Evolutionary conservation across 2,113 vertebrate species (phyloP), one percentile per base, ranked within the genome.

Genomic region (Eleginops maclovinus): DNA sequence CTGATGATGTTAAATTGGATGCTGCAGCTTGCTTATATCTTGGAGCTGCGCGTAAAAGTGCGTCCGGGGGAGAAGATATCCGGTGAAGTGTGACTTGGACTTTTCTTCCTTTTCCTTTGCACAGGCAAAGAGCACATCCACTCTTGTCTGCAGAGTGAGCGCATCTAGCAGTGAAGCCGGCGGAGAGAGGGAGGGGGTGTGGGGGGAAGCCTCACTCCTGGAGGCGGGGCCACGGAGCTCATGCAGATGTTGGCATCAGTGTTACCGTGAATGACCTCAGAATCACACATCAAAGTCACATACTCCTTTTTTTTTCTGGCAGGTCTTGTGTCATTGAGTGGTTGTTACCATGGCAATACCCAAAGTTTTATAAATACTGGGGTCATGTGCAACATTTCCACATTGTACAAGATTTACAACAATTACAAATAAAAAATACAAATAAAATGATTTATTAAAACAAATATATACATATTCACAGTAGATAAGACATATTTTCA

Each of bases 211-310:
- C 19, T 28, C 9, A n/a, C 8, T 41, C 26, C 47, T 55, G 63
- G 43, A 59, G 65, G 76, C 44, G 70, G 62, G 60, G 82, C 47
- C 6, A 9, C 10, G 2, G 21, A 54, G 47, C 46, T 60, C 43
- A 40, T 1, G 16, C 63, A 50, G 36, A 77, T 47, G 24, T 63
- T 40, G 49, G 40, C 14, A 41, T 14, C 19, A 1, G n/a, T 54
- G 47, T 43, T 26, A 36, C 40, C 16, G 22, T n/a, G 66, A 2
- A 9, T 49, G 59, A 71, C 67, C 11, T 65, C 53, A 72, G 5
- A 40, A 14, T 15, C 2, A 24, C 15, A 49, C 26, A 28, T 26
- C 16, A n/a, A 22, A 21, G 22, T 46, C 13, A 55, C 17, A 43
- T 24, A 26, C 9, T 9, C 8, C 4, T 47, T 46, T 5, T n/a